These are phyloP conservation scores for Drosophila littoralis DNA, from an alignment of 1,140 invertebrate species.

Conservation along the genomic window DNA sequence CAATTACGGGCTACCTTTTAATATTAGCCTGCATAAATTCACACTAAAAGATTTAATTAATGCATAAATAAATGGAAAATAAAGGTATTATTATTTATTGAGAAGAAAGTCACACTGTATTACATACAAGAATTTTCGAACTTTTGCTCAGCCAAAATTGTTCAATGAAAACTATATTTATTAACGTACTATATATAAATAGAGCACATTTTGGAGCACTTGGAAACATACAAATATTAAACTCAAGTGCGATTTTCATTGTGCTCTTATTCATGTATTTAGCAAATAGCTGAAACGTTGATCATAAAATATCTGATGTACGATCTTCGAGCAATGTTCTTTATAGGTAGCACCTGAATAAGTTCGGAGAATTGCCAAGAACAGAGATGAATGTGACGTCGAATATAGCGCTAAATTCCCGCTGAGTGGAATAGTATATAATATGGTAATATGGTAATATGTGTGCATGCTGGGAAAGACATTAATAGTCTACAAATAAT, in stretches of 20 bases:
- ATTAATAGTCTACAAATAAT: too few relatives aligned
- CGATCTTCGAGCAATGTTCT: not conserved
- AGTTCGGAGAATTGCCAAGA: too few relatives aligned
- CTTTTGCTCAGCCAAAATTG: not conserved
- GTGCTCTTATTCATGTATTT: not conserved
- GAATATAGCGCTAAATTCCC: too few relatives aligned
- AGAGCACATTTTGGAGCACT: not conserved
- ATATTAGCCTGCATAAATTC: too few relatives aligned
- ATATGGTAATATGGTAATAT: too few relatives aligned
- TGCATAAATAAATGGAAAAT: not conserved
- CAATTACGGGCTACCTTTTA: too few relatives aligned
- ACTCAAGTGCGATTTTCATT: not conserved
- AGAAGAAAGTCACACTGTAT: not conserved
- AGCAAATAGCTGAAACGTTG: not conserved
- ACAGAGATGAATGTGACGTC: not conserved
- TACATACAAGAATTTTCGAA: not conserved
- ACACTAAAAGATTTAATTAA: too few relatives aligned
- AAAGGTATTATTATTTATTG: too few relatives aligned
- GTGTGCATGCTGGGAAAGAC: too few relatives aligned
- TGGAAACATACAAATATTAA: not conserved
- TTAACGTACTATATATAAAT: not conserved
- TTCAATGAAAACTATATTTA: slow-evolving; percentile 1
- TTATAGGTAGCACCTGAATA: not conserved
- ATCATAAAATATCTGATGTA: slow-evolving; percentile 11
- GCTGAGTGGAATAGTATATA: too few relatives aligned